These are phyloP conservation scores for Hydrolagus colliei DNA, from an alignment of 2,797 vertebrate genomes.

Conservation along the genomic window DNA sequence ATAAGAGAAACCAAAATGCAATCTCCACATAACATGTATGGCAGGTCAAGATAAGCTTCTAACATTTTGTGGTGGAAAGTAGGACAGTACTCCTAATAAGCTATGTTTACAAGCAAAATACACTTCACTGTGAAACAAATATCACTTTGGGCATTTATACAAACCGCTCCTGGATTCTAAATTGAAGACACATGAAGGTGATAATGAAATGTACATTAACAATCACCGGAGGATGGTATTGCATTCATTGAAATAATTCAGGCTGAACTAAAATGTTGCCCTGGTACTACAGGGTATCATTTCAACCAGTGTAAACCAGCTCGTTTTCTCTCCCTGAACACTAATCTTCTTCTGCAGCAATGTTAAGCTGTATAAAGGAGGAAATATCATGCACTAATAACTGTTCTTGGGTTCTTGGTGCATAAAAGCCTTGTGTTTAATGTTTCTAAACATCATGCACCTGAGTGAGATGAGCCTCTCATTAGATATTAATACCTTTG, in stretches of 20 bases:
- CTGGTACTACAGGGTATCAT: neutral
- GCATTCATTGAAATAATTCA: neutral
- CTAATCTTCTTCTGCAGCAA: neutral
- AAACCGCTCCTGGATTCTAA: neutral
- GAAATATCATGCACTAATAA: neutral
- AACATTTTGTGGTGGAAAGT: neutral
- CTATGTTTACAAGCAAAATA: neutral
- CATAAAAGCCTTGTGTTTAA: neutral
- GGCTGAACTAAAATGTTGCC: neutral
- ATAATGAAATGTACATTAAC: neutral
- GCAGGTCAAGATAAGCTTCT: neutral
- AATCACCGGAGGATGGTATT: neutral
- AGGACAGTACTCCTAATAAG: neutral
- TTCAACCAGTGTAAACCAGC: neutral
- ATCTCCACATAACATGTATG: neutral
- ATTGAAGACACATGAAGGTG: neutral
- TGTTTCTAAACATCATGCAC: neutral
- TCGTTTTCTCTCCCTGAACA: neutral
- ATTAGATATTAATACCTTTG: slow-evolving; percentile 14
- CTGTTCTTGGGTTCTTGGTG: neutral
- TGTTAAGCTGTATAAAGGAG: neutral
- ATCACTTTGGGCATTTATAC: neutral
- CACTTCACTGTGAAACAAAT: neutral
- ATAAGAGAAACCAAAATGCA: neutral
- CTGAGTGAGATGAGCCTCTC: neutral